These are phyloP conservation scores for Perca fluviatilis DNA, from an alignment of 2,113 vertebrate genomes.

Conservation along the genomic window DNA sequence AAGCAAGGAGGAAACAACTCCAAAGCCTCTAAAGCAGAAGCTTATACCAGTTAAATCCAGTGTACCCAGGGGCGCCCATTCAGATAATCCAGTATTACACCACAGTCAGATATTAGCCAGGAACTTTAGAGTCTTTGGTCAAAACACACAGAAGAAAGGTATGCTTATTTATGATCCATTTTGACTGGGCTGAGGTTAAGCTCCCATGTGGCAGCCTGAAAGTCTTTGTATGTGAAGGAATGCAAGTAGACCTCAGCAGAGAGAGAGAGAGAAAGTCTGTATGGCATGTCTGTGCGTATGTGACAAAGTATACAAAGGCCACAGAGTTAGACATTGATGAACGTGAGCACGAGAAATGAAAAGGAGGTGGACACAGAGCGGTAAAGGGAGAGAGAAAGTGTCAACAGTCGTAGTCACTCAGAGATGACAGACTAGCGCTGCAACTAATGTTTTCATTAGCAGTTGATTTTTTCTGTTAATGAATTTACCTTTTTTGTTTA, in stretches of 20 bases:
- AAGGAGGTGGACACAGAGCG: not conserved
- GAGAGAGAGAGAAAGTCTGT: not conserved
- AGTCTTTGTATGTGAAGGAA: conserved; percentile 36
- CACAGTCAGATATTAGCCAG: conserved; percentile 63
- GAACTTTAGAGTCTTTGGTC: conserved; percentile 46
- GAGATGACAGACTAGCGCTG: not conserved
- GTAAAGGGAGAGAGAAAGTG: not conserved
- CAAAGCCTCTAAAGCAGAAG: conserved; percentile 48
- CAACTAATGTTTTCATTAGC: not conserved
- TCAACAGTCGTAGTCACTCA: not conserved
- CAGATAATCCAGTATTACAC: conserved; percentile 70
- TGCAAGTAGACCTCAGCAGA: conserved; percentile 26
- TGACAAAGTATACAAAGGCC: conserved; percentile 42
- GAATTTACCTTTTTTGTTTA: not conserved
- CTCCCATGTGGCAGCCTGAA: conserved; percentile 20
- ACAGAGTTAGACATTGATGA: conserved; percentile 45
- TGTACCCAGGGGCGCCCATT: conserved; percentile 49
- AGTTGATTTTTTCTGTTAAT: not conserved
- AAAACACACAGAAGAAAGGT: conserved; percentile 30
- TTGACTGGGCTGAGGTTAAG: conserved; percentile 46
- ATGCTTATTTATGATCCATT: conserved; percentile 48
- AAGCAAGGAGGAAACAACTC: conserved; percentile 51
- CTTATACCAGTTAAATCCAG: conserved; percentile 56
- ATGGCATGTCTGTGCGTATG: conserved; percentile 22
- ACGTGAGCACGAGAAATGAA: not conserved